phyloP scores from a whole-genome alignment of 2,113 vertebrate species.

The Micromys minutus region DNA sequence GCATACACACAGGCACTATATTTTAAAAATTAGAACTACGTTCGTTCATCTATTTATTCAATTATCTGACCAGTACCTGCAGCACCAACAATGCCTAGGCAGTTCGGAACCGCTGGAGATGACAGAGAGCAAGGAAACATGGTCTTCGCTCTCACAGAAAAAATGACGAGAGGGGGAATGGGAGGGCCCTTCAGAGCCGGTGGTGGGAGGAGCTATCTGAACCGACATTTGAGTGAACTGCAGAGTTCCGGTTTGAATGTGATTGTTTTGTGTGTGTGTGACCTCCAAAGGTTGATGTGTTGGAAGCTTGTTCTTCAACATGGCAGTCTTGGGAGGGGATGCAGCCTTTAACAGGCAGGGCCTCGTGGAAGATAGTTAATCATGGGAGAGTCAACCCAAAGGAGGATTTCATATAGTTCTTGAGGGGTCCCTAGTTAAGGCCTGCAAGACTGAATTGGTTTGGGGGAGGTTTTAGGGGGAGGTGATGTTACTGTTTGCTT shows the following conservation, averaged over 20 bases:
- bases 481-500: background rate
- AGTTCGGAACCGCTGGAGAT: background rate
- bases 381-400: background rate
- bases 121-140: fast-evolving
- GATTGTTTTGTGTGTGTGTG: no score
- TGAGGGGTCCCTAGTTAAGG: background rate
- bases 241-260: background rate
- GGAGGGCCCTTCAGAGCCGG: background rate
- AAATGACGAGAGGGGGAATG: background rate
- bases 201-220: background rate
- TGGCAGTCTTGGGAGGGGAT: background rate
- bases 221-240: background rate
- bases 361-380: background rate
- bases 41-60: background rate
- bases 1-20: background rate
- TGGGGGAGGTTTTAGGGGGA: background rate
- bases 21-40: background rate
- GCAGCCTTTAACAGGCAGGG: background rate
- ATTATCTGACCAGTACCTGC: background rate
- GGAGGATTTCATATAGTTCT: background rate
- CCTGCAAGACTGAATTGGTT: background rate
- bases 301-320: background rate
- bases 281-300: background rate
- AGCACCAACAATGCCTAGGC: background rate
- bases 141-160: background rate